A percentile compares a stretch with the other conserved stretches of the same genome.
These are phyloP conservation scores for Drosophila paracracens DNA, from an alignment of 2,888 invertebrate genomes.

Conservation along the genomic window DNA sequence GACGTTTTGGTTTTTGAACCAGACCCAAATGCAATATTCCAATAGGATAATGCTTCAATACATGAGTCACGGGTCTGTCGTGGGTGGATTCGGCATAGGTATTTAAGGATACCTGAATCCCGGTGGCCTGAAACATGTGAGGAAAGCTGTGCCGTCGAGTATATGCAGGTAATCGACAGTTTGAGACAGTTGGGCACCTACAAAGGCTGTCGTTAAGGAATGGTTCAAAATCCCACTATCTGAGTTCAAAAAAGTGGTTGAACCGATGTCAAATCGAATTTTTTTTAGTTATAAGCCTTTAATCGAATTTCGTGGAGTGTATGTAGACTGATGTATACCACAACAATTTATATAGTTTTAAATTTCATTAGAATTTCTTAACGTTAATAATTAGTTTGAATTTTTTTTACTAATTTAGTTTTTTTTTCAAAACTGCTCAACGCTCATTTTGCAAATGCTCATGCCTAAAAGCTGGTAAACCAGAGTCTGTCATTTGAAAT, in stretches of 20 bases:
- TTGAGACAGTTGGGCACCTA: not conserved
- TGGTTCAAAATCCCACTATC: too few relatives aligned
- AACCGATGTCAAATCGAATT: too few relatives aligned
- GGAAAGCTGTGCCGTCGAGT: too few relatives aligned
- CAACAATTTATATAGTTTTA: too few relatives aligned
- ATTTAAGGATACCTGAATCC: not conserved
- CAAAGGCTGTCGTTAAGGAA: not conserved
- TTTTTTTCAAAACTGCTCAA: not conserved
- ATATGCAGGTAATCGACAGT: too few relatives aligned
- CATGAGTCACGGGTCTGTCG: fast-evolving
- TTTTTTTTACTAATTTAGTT: not conserved
- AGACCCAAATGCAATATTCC: not conserved
- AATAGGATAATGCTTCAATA: fast-evolving
- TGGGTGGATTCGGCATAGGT: not conserved
- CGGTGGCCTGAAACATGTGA: too few relatives aligned
- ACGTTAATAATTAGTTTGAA: not conserved
- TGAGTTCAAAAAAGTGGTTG: too few relatives aligned
- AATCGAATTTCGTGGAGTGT: too few relatives aligned
- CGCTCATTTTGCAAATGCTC: not conserved
- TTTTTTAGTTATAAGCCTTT: too few relatives aligned
- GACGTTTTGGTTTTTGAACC: not conserved
- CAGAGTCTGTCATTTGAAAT: constrained; percentile 34
- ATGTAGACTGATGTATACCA: not conserved
- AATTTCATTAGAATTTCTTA: not conserved
- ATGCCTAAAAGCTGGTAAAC: constrained; percentile 8